Evolutionary conservation across 2,113 vertebrate genomes (phyloP).

Genomic region (Petrocephalus zakoni): DNA sequence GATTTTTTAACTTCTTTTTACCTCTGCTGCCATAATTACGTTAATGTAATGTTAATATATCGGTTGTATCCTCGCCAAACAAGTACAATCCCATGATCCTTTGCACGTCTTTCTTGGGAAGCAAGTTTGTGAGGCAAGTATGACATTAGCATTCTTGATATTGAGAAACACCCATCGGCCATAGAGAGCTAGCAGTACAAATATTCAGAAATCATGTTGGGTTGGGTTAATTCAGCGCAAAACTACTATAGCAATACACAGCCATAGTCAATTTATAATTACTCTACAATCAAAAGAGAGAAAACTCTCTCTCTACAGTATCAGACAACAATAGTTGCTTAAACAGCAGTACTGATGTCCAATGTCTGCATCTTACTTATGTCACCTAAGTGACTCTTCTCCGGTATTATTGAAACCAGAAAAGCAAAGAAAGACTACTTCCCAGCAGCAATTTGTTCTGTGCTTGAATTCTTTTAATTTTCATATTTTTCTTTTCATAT

Average conservation of each 20-base stretch:
- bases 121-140: not conserved
- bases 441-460: not conserved
- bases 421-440: not conserved
- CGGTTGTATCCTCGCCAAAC: not conserved
- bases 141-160: not conserved
- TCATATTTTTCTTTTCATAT: not conserved
- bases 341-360: not conserved
- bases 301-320: not conserved
- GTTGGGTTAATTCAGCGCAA: not conserved
- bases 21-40: not conserved
- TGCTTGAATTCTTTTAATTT: not conserved
- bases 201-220: not conserved
- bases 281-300: not conserved
- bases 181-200: not conserved
- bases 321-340: not conserved
- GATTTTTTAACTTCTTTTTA: not conserved
- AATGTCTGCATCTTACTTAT: not conserved
- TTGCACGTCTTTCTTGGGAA: not conserved
- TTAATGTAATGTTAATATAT: not conserved
- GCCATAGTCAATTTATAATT: not conserved
- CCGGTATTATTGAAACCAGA: not conserved
- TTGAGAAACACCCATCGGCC: not conserved
- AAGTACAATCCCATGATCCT: not conserved
- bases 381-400: not conserved
- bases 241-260: not conserved